Percentiles rank a stretch among this genome's conserved stretches.
These are phyloP conservation scores for Epistrophe eligans DNA, from an alignment of 2,888 invertebrate species.

Conservation along the genomic window DNA sequence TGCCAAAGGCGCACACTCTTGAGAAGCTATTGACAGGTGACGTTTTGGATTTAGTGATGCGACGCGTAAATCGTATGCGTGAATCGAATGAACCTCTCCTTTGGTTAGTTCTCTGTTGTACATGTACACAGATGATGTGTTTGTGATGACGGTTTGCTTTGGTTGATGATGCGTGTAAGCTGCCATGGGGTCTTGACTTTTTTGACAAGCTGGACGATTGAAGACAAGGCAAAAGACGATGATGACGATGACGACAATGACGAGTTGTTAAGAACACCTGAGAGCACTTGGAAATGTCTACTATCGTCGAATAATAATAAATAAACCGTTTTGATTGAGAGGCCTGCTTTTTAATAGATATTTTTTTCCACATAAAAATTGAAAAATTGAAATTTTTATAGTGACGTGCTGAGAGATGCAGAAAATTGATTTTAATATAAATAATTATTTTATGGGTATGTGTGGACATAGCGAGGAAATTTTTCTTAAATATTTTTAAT, in stretches of 20 bases:
- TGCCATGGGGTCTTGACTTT: slow-evolving; percentile 59
- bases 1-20: slow-evolving; percentile 35
- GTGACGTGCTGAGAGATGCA: not conserved
- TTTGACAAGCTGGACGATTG: slow-evolving; percentile 28
- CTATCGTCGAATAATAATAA: slow-evolving; percentile 11
- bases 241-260: not conserved
- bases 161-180: slow-evolving; percentile 57
- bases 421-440: slow-evolving; percentile 29
- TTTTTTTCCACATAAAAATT: slow-evolving; percentile 30
- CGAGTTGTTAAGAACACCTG: slow-evolving; percentile 47
- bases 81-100: slow-evolving; percentile 6
- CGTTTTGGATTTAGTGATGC: slow-evolving; percentile 55
- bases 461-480: slow-evolving; percentile 1
- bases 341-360: slow-evolving; percentile 38
- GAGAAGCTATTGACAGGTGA: slow-evolving; percentile 68
- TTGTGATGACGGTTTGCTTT: slow-evolving; percentile 58
- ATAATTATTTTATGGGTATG: slow-evolving; percentile 21
- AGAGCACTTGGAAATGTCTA: slow-evolving; percentile 32
- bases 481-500: slow-evolving; percentile 4
- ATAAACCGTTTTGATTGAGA: slow-evolving; percentile 63
- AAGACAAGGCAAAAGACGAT: slow-evolving; percentile 11
- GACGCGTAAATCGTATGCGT: slow-evolving; percentile 43
- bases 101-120: not conserved
- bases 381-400: slow-evolving; percentile 20
- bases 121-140: slow-evolving; percentile 2